Evolutionary conservation across 2,888 invertebrate genomes (phyloP).

Genomic region (Eupithecia dodoneata): DNA sequence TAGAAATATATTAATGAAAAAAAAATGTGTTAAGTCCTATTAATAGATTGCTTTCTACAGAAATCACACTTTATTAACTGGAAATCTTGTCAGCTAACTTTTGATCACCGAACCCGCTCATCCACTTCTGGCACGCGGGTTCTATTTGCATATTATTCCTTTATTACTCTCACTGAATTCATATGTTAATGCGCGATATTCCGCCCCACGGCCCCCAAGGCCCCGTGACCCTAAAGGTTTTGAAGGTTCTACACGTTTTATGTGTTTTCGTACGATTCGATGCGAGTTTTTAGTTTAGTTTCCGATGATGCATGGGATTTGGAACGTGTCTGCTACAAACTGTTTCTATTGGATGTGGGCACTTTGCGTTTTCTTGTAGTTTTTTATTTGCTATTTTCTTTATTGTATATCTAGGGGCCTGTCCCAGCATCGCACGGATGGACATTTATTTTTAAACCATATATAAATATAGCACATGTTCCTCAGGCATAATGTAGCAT

Average conservation of each 20-base stretch:
- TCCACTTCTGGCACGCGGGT: slow-evolving; percentile 5
- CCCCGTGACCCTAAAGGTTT: slow-evolving; percentile 59
- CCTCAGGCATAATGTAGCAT: too few relatives aligned
- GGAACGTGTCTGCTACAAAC: slow-evolving; percentile 3
- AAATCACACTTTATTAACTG: not conserved
- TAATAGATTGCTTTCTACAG: not conserved
- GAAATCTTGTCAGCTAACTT: not conserved
- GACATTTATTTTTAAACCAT: too few relatives aligned
- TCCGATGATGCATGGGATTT: slow-evolving; percentile 19
- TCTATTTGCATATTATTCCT: slow-evolving; percentile 79
- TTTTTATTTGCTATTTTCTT: too few relatives aligned
- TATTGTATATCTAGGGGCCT: too few relatives aligned
- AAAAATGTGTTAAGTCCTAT: not conserved
- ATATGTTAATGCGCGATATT: slow-evolving; percentile 75
- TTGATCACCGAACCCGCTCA: slow-evolving; percentile 9
- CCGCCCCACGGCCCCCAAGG: slow-evolving; percentile 56
- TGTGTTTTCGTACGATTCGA: slow-evolving; percentile 37
- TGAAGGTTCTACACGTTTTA: slow-evolving; percentile 40
- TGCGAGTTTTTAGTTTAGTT: slow-evolving; percentile 20
- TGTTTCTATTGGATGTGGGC: not conserved
- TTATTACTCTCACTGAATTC: slow-evolving; percentile 75
- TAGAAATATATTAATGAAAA: not conserved
- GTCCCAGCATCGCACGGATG: too few relatives aligned
- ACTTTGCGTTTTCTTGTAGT: not conserved
- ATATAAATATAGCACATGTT: too few relatives aligned